Base-by-base conservation (phyloP, 1,140 invertebrate genomes). In the Leptinotarsa texana region DNA sequence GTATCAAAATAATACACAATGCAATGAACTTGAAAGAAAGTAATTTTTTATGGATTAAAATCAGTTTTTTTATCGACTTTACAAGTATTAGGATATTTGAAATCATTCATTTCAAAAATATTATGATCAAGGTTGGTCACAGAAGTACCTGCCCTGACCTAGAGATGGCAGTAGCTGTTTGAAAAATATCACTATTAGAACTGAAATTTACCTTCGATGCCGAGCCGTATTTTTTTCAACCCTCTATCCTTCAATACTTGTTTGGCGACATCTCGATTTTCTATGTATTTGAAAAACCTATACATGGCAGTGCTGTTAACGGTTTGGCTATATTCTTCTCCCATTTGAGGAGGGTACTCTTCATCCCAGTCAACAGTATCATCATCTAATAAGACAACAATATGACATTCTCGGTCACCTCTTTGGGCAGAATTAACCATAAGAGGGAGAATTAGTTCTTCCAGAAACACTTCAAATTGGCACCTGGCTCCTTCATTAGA, bases 271-370 rank as follows among this genome's bases (percentile, higher is more conserved):
- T 99, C 98, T 24, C 98, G 90, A 84, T 99, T 99, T 86, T 99
- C 98, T 77, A 99, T 98, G 85, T 99, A 99, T 84, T 99, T 99
- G 88, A 99, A 99, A 87, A 99, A 99, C 78, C 97, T 90, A 85
- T 98, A 98, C 90, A 98, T 93, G 15, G 95, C 92, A 69, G 94
- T 97, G 83, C 93, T 96, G 82, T 94, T 93, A 13, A 97, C 92
- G 80, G 94, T 99, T 88, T 98, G 97, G 66, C 95, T 96, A 86
- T 98, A 97, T 87, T 99, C 98, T 86, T 99, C 97, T 27, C 97
- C 97, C 95, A 98, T 98, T 87, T 98, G 96, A 0, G 98, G 98
- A 0, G 98, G 98, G 86, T 98, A 99, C 83, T 99, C 95, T 82
- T 97, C 95, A 86, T 99, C 97, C 98, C 98, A 99, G 81, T 99